Base-by-base conservation (phyloP, 2,797 vertebrate species). In the Chaenodraco wilsoni region DNA sequence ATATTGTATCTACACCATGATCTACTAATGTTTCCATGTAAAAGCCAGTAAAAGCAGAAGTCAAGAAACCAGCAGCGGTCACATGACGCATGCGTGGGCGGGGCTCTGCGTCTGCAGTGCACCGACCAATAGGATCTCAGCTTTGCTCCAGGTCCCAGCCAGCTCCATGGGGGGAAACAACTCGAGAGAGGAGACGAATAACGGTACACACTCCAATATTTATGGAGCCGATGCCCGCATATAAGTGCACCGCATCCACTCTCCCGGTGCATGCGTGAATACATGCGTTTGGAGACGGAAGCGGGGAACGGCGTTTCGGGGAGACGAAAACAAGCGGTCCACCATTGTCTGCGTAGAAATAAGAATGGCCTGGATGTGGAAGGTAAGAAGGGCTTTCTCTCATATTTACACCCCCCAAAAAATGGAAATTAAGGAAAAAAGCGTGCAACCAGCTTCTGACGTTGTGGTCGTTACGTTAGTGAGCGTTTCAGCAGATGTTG, bases 341-440 rank as follows among this genome's bases (percentile, higher is more conserved):
- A 77, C 86, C 87, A 88, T 89, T 86, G 88, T 90, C 74, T 86
- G 86, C 83, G 87, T 85, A 91, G 90, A 92, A 82, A 86, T 83
- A 94, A 96, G 93, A 92, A 98, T 98, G 97, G 97, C 97, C 96
- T 97, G 96, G 96, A 94, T 97, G 91, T 95, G 96, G 92, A 98
- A 98, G 97, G 97, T 98, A 95, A 96, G 95, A 83, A 62, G 54
- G 89, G 75, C 56, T 75, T 90, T 69, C 44, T 58, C 19, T 54
- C 88, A 83, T 82, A 62, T 88, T 15, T 63, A 65, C 66, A 15
- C 57, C 46, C 12, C 27, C 15, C 23, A 15, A 41, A 58, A 14
- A 3, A 37, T 15, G 40, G 4, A 4, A 1, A 27, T 5, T 17
- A 9, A n/a, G 16, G 14, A 2, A 1, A 33, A 10, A 44, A 17